phyloP scores from a whole-genome alignment of 2,113 vertebrate species.

The Danionella cerebrum region DNA sequence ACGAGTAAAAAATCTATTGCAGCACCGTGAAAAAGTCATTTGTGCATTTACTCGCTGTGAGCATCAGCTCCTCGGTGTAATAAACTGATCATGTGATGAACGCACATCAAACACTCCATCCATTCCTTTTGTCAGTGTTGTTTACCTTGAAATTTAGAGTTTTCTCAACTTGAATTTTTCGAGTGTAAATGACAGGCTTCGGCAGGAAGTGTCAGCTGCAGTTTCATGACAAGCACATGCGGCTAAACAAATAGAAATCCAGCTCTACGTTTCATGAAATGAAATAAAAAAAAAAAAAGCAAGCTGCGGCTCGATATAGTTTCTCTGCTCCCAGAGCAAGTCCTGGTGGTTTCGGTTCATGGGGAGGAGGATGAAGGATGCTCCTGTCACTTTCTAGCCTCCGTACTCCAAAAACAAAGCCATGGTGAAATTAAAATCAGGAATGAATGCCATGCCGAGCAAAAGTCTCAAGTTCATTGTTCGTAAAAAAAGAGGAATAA shows the following conservation, averaged over 20 bases:
- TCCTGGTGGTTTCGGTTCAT: too few relatives aligned
- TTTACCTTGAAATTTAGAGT: too few relatives aligned
- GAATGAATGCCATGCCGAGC: slow-evolving; percentile 92
- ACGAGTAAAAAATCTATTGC: too few relatives aligned
- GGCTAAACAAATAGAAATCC: slow-evolving; percentile 75
- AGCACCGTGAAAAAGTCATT: too few relatives aligned
- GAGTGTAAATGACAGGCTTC: slow-evolving; percentile 73
- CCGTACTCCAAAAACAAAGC: slow-evolving; percentile 91
- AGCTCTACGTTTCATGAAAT: slow-evolving; percentile 77
- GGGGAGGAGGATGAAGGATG: slow-evolving; percentile 53
- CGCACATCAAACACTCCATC: too few relatives aligned
- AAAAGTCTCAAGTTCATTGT: slow-evolving; percentile 72
- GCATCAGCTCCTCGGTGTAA: too few relatives aligned
- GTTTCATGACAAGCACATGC: slow-evolving; percentile 88
- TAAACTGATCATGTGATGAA: too few relatives aligned
- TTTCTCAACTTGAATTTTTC: too few relatives aligned
- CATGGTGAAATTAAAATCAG: slow-evolving; percentile 81
- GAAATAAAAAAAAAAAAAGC: slow-evolving; percentile 65
- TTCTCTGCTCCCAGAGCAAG: too few relatives aligned
- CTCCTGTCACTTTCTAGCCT: slow-evolving; percentile 88
- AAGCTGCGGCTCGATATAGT: too few relatives aligned
- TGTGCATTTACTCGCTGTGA: too few relatives aligned
- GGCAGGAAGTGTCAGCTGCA: slow-evolving; percentile 79
- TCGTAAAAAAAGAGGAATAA: slow-evolving; percentile 47
- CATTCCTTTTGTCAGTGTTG: too few relatives aligned